Percentiles rank a stretch among this genome's conserved stretches.
Evolutionary conservation across 2,113 vertebrate genomes (phyloP).

Genomic region (Apteryx mantelli): DNA sequence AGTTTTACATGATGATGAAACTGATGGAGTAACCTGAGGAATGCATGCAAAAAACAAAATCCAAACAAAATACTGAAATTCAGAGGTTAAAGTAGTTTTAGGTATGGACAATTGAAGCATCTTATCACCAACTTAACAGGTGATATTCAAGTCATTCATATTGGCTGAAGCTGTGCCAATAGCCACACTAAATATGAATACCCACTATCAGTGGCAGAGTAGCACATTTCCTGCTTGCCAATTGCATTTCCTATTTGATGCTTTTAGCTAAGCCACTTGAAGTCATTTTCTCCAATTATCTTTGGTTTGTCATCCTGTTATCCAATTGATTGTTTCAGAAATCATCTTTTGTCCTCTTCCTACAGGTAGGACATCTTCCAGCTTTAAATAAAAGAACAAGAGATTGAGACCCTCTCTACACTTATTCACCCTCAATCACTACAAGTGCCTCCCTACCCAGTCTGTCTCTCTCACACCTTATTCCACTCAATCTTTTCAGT

Average conservation of each 20-base stretch:
- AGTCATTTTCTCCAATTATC: not conserved
- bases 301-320: not conserved
- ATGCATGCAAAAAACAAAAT: fast-evolving
- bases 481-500: not conserved
- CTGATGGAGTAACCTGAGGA: not conserved
- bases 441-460: not conserved
- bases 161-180: not conserved
- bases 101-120: not conserved
- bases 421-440: not conserved
- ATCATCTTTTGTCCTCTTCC: not conserved
- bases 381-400: not conserved
- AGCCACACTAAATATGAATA: not conserved
- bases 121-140: not conserved
- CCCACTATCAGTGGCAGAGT: not conserved
- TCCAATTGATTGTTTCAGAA: not conserved
- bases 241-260: not conserved
- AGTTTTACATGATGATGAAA: not conserved
- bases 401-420: not conserved
- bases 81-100: not conserved
- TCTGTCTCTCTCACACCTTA: not conserved
- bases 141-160: not conserved
- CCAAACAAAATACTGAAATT: not conserved
- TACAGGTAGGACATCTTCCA: not conserved
- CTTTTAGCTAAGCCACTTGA: not conserved
- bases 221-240: not conserved